A percentile compares a stretch with the other conserved stretches of the same genome.
Conservation (phyloP, 2,888 invertebrate species). For the Brachylomia viminalis region DNA sequence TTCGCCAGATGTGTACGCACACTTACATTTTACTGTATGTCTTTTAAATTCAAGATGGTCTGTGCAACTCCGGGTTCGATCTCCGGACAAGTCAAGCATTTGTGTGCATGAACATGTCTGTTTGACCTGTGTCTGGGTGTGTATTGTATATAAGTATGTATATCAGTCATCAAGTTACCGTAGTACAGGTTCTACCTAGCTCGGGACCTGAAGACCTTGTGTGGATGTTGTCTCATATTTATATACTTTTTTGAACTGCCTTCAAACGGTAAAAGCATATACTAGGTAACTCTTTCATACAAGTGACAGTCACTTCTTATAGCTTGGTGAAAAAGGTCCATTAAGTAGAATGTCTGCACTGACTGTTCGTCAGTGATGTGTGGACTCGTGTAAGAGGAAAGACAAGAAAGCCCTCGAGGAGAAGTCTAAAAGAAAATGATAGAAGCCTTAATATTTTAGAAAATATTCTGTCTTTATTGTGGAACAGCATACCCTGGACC, state of each 20-base stretch:
- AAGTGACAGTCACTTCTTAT: not conserved
- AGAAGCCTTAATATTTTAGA: not conserved
- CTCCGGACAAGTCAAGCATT: no score
- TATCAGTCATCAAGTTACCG: no score
- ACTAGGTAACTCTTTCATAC: not conserved
- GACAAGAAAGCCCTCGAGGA: not conserved
- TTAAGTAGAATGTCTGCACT: not conserved
- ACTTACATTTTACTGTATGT: not conserved
- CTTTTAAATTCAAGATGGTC: not conserved
- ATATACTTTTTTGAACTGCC: no score
- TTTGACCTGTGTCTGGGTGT: no score
- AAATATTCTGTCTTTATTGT: not conserved
- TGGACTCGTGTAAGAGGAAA: not conserved
- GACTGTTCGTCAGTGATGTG: not conserved
- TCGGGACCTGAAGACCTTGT: no score
- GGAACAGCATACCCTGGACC: no score
- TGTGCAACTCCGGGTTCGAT: no score
- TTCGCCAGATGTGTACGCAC: not conserved
- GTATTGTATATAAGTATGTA: no score
- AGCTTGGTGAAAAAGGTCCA: not conserved
- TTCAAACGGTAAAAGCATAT: not conserved
- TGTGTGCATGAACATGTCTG: no score
- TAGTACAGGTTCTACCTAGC: no score
- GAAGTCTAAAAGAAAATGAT: not conserved
- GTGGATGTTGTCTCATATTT: no score